phyloP scores from a whole-genome alignment of 2,888 invertebrate species.

The Nasonovia ribisnigri region DNA sequence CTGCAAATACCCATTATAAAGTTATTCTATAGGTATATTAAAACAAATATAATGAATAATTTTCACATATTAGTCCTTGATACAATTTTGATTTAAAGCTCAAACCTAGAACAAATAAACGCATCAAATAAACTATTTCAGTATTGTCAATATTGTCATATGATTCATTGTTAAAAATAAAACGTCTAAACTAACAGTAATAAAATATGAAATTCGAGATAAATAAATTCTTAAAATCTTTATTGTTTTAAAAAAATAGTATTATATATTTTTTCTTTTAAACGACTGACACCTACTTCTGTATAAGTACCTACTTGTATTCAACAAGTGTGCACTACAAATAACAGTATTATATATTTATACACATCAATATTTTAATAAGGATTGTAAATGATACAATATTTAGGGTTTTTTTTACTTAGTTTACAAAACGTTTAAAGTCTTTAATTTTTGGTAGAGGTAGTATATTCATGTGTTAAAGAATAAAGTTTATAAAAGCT shows the following conservation, averaged over 20 bases:
- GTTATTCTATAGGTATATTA: not conserved
- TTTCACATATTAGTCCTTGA: not conserved
- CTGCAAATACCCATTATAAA: not conserved
- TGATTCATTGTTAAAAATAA: not conserved
- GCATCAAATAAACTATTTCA: not conserved
- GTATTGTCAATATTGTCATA: too few relatives aligned
- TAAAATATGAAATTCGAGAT: not conserved
- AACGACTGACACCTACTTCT: not conserved
- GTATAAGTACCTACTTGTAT: not conserved
- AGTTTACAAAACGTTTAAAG: not conserved
- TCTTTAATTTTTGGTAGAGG: not conserved
- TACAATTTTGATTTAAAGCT: not conserved
- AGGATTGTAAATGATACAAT: not conserved
- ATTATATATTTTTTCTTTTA: not conserved
- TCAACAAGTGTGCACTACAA: not conserved
- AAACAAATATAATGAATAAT: not conserved
- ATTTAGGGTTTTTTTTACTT: not conserved
- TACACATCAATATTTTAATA: not conserved
- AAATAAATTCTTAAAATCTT: not conserved
- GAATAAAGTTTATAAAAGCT: slow-evolving; percentile 2
- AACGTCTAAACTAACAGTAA: not conserved
- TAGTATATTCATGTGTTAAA: not conserved
- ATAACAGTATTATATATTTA: not conserved
- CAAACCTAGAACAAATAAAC: not conserved
- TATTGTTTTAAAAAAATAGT: not conserved